Evolutionary conservation across 2,888 invertebrate species (phyloP).

Genomic region (Tricholauxania praeusta): DNA sequence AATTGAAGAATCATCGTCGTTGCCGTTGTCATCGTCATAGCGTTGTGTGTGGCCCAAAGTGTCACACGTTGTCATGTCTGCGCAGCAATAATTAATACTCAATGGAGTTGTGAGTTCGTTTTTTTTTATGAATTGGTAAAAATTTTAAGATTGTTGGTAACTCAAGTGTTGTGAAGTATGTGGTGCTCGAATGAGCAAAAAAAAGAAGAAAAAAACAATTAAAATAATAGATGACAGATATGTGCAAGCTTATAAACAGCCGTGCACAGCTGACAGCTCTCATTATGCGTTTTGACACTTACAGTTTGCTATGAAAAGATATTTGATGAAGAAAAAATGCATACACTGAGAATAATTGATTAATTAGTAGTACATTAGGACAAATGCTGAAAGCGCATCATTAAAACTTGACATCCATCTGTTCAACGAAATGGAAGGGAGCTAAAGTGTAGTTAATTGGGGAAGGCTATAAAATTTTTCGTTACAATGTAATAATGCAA

Average conservation of each 20-base stretch:
- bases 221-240: neutral
- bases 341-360: too few species aligned
- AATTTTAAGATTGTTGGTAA: neutral
- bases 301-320: neutral
- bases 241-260: too few species aligned
- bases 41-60: conserved; percentile 53
- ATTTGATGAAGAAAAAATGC: neutral
- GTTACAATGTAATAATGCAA: too few species aligned
- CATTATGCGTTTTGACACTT: conserved; percentile 14
- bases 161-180: neutral
- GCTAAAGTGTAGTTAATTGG: too few species aligned
- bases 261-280: neutral
- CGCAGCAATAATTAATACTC: conserved; percentile 16
- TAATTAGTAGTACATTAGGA: too few species aligned
- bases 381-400: too few species aligned
- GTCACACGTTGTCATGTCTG: neutral
- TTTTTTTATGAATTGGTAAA: conserved; percentile 2
- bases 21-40: conserved; percentile 41
- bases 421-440: too few species aligned
- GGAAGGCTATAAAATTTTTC: too few species aligned
- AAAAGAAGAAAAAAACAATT: too few species aligned
- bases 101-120: conserved; percentile 14
- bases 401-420: too few species aligned
- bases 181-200: neutral
- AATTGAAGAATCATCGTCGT: conserved; percentile 7